Evolutionary conservation across 2,888 invertebrate species (phyloP), one percentile per base, ranked within the genome.

Genomic region (Pyrgus malvae): DNA sequence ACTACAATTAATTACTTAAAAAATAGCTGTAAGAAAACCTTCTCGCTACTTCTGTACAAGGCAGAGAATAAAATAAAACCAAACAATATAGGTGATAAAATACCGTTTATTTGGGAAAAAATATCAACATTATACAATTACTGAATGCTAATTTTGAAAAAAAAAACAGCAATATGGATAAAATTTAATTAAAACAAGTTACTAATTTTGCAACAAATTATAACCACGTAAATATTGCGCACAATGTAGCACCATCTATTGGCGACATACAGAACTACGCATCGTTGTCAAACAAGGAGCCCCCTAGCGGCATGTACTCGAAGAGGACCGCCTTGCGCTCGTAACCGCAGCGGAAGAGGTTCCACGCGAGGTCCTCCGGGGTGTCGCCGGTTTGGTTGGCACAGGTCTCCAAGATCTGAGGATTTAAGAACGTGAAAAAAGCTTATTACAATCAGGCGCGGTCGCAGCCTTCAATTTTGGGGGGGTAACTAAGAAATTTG

Each of bases 321-420:
- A 85, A 83, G 12, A 84, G 75, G 0, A 80, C 68, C 0, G 84
- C 78, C 64, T 88, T 89, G 63, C 78, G 79, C 56, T 86, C 80
- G 67, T 78, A 83, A 1, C 84, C 84, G 63, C 90, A 90, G 11
- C 81, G 78, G 74, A 90, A 87, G 29, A 90, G 66, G 62, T 80
- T 81, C 89, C 90, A 89, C 0, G 90, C 88, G 14, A 78, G 65
- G 45, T 87, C 86, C 46, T 84, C 86, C 0, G 89, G 88, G 0
- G 73, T 72, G 38, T 80, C 79, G 0, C 77, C 82, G 0, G 66
- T 60, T 56, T 81, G 83, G 2, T 82, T 78, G 1, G 80, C 72
- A 56, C 89, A 89, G 56, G 70, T 76, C 61, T 89, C 88, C 58
- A 84, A 57, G 4, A 80, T 72, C 88, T 89, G 31, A 1, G 63